Conservation (phyloP, 2,797 vertebrate genomes). For the Siniperca scherzeri region DNA sequence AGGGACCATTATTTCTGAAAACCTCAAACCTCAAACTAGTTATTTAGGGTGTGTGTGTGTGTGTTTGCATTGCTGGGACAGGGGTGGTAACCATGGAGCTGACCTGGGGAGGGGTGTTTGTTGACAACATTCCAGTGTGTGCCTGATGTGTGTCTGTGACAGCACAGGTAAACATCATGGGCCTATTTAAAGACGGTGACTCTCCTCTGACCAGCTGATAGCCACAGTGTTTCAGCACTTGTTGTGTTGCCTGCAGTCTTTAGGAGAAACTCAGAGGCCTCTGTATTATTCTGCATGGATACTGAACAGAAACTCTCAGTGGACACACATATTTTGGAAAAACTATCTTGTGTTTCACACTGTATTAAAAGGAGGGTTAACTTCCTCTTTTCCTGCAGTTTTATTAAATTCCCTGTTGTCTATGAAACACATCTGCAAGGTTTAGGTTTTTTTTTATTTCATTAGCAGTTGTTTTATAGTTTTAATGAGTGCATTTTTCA, state of each 20-base stretch:
- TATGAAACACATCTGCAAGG: background rate
- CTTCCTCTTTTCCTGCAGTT: background rate
- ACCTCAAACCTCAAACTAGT: slow-evolving; percentile 9
- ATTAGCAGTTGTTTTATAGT: background rate
- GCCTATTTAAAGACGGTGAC: slow-evolving; percentile 54
- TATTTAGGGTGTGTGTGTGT: background rate
- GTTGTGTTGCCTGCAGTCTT: background rate
- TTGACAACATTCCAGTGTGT: slow-evolving; percentile 55
- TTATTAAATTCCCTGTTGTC: background rate
- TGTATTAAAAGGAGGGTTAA: background rate
- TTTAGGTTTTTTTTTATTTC: background rate
- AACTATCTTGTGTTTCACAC: background rate
- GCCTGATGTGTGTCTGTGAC: slow-evolving; percentile 22
- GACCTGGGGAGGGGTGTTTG: slow-evolving; percentile 44
- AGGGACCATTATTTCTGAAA: background rate
- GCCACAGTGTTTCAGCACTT: background rate
- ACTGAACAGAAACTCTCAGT: background rate
- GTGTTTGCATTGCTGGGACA: slow-evolving; percentile 27
- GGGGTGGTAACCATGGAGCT: slow-evolving; percentile 41
- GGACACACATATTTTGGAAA: background rate
- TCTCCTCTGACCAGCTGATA: slow-evolving; percentile 41
- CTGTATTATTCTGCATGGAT: background rate
- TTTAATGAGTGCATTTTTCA: background rate
- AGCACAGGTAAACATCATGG: slow-evolving; percentile 44
- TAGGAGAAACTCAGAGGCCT: slow-evolving; percentile 5